Evolutionary conservation across 2,888 invertebrate species (phyloP).

Genomic region (Cabera pusaria): DNA sequence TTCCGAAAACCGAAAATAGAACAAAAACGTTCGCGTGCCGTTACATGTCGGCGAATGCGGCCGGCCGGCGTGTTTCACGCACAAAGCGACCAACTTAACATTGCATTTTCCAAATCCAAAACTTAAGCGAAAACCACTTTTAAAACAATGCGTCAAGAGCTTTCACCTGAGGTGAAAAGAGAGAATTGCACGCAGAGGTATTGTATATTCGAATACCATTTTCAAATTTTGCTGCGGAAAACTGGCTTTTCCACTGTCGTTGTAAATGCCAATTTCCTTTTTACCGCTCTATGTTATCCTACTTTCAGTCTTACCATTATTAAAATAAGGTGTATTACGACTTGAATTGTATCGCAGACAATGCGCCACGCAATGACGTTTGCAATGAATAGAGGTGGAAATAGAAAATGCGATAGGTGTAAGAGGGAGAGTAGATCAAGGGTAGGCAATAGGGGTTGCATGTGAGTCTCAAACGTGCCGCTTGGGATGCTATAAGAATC

Average conservation of each 20-base stretch:
- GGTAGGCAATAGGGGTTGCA: constrained; percentile 72
- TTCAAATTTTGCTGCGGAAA: constrained; percentile 76
- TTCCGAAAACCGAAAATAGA: constrained; percentile 55
- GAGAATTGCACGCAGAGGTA: constrained; percentile 27
- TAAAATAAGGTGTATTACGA: constrained; percentile 43
- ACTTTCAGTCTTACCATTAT: constrained; percentile 43
- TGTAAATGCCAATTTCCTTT: constrained; percentile 81
- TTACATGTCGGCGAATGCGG: constrained; percentile 76
- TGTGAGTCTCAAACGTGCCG: constrained; percentile 61
- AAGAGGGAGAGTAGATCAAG: constrained; percentile 52
- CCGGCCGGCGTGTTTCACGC: constrained; percentile 58
- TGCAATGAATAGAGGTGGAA: constrained; percentile 56
- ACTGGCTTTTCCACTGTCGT: constrained; percentile 77
- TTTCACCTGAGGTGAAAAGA: constrained; percentile 32
- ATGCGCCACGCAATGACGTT: constrained; percentile 82
- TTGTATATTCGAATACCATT: constrained; percentile 66
- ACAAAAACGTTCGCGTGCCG: constrained; percentile 80
- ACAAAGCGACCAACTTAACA: constrained; percentile 51
- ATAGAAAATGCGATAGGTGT: constrained; percentile 36
- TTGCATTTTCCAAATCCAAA: constrained; percentile 33
- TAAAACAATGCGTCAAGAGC: constrained; percentile 30
- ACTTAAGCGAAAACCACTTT: constrained; percentile 37
- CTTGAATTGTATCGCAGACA: constrained; percentile 53
- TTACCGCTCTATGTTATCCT: constrained; percentile 35
- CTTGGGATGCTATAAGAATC: constrained; percentile 61